Base-by-base conservation (phyloP, 2,888 invertebrate genomes). In the Ormyrus thymus region DNA sequence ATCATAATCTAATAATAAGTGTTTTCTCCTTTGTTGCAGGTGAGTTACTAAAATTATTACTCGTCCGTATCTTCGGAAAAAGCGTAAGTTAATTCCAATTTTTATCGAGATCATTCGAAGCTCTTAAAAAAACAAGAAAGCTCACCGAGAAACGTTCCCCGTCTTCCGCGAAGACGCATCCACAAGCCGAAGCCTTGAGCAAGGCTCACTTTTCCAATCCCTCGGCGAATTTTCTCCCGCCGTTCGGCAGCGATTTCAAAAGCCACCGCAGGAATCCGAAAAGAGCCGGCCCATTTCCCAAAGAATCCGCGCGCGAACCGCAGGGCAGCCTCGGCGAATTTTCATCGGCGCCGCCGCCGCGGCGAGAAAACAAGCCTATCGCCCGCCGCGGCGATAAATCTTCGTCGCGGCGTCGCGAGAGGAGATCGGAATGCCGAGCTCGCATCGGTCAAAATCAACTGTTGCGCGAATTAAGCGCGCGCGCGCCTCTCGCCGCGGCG, bases 371-470 rank as follows among this genome's bases (percentile, higher is more conserved):
- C 53, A 45, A 72, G 15, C 62, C 61, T 29, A 29, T 29, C 29
- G 3, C 29, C 29, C 0, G 0, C 11, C n/a, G 53, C 10, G 48
- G 29, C n/a, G 53, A 71, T 72, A 68, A 78, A 78, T 78, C 72
- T 78, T 74, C 66, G 64, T 70, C 75, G 58, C 69, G 50, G 62
- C 48, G 43, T 7, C 48, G 9, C 55, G 45, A 11, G n/a, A 9
- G 7, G 46, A 71, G 65, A 71, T 65, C 65, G 68, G 66, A 76
- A 53, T 72, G 66, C 50, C 29, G 29, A 3, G 66, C 45, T n/a
- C 13, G 29, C 59, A 79, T 79, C 76, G 61, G 61, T 79, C 72
- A 79, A 72, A 79, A 76, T 76, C 72, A 76, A 68, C 66, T 72
- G 74, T 72, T 71, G 61, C 59, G 29, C 48, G 70, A 76, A 76